Base-by-base conservation (phyloP, 2,113 vertebrate genomes). In the Panthera tigris region DNA sequence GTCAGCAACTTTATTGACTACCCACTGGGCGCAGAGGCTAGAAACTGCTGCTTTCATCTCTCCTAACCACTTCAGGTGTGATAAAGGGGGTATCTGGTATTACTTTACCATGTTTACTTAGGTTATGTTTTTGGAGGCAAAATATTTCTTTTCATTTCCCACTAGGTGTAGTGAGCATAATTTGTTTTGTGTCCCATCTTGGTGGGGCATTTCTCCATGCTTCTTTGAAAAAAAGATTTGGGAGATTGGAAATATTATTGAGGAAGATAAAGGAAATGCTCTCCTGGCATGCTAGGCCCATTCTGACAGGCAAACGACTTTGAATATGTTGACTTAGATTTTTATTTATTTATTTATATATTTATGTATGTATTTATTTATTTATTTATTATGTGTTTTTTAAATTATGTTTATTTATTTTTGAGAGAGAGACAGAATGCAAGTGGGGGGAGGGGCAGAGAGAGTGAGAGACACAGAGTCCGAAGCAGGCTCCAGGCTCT, bases 131-230 rank as follows among this genome's bases (percentile, higher is more conserved):
- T 76, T n/a, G n/a, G 71, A 87, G 97, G 41, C 33, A 89, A 81
- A 97, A 19, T 93, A 57, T 79, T 85, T 93, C 66, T 52, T 92
- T 73, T 82, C 31, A 33, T 96, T 91, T 83, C 65, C 36, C 50
- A 55, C 55, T 55, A 82, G 91, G 36, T 71, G 10, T 61, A 93
- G 48, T 92, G 18, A 82, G 1, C 14, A n/a, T 85, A 39, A 33
- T 89, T 45, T 61, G 27, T 23, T 93, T 95, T 71, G 14, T 94
- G 52, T 76, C n/a, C 48, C 18, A 69, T 82, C 45, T 63, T 87
- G 29, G 45, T 45, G 45, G 45, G 16, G 7, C 45, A 74, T 79
- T 92, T 81, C 69, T 84, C 61, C 45, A 52, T 83, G 45, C 27
- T 95, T 95, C 86, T 96, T 18, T 73, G 74, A 45, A 69, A 61